Evolutionary conservation across 2,113 vertebrate genomes (phyloP), one percentile per base, ranked within the genome.

Genomic region (Lepus timidus): DNA sequence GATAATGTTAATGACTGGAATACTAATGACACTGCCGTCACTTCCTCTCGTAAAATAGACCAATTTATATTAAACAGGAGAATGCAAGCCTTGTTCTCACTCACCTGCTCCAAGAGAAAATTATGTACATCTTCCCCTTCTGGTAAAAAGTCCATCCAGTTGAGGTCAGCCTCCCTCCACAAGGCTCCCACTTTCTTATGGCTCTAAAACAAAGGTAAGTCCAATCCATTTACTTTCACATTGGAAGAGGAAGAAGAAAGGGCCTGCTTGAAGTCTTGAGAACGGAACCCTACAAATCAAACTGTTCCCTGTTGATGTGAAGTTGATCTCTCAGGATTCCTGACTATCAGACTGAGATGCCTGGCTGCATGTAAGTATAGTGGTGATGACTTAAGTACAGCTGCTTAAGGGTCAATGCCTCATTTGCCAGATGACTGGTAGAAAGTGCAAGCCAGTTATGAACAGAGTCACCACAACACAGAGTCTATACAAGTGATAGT

Each of bases 131-230:
- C 99, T 92, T 99, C 99, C 87, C 98, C 99, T 97, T 99, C 99
- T 2, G 99, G 98, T 95, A 99, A 97, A 95, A 99, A 98, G 97
- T 99, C 99, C 55, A 97, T 98, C 99, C 99, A 99, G 96, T 98
- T 99, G 95, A 99, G 98, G 96, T 98, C 99, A 94, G 99, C 98
- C 93, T 99, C 99, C 96, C 98, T 99, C 99, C 99, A 99, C 78
- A 99, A 98, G 96, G 98, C 98, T 95, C 99, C 99, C 95, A 99
- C 99, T 99, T 99, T 99, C 98, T 99, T 99, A 99, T 99, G 99
- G 99, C 99, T 99, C 99, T 99, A 97, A 95, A 98, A 98, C 70
- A 97, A 94, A 98, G 95, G 81, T 2, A 79, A 95, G 58, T 52
- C 31, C 51, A 93, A 80, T 44, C 39, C 58, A 96, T 87, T 93